Conservation (phyloP, 2,888 invertebrate species). For the Lissocephala sabroskyi region DNA sequence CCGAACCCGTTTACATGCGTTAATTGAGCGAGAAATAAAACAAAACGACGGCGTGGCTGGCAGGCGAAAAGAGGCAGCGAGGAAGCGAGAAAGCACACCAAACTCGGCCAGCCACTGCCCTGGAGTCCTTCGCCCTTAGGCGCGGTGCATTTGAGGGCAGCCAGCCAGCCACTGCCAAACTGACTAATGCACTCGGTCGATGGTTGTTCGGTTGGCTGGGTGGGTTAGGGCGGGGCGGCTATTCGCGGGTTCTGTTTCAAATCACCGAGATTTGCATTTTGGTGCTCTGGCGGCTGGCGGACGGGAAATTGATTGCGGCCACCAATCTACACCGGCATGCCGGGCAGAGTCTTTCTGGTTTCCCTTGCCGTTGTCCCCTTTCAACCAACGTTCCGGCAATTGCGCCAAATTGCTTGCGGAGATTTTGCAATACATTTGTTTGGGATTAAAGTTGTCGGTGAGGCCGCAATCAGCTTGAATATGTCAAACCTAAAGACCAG, state of each 20-base stretch:
- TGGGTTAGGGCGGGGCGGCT: not conserved
- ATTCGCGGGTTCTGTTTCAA: not conserved
- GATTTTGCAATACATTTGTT: slow-evolving; percentile 5
- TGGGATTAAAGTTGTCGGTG: not conserved
- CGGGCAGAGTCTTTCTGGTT: not conserved
- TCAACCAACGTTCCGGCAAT: too few relatives aligned
- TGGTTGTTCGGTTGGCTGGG: not conserved
- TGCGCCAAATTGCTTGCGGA: slow-evolving; percentile 9
- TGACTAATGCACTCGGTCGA: not conserved
- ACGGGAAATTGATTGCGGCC: slow-evolving; percentile 13
- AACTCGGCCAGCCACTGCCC: too few relatives aligned
- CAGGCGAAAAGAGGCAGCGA: too few relatives aligned
- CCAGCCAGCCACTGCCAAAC: not conserved
- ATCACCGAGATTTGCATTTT: not conserved
- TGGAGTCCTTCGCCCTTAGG: too few relatives aligned
- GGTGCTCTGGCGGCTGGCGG: not conserved
- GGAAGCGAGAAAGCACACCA: too few relatives aligned
- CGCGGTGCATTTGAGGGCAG: too few relatives aligned
- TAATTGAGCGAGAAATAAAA: too few relatives aligned
- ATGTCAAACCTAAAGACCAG: too few relatives aligned
- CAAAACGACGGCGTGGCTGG: too few relatives aligned
- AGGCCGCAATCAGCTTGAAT: not conserved
- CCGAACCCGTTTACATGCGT: too few relatives aligned
- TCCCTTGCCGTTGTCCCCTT: not conserved
- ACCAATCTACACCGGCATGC: not conserved